These are phyloP conservation scores for Brachylomia viminalis DNA, from an alignment of 2,888 invertebrate species.

Conservation along the genomic window DNA sequence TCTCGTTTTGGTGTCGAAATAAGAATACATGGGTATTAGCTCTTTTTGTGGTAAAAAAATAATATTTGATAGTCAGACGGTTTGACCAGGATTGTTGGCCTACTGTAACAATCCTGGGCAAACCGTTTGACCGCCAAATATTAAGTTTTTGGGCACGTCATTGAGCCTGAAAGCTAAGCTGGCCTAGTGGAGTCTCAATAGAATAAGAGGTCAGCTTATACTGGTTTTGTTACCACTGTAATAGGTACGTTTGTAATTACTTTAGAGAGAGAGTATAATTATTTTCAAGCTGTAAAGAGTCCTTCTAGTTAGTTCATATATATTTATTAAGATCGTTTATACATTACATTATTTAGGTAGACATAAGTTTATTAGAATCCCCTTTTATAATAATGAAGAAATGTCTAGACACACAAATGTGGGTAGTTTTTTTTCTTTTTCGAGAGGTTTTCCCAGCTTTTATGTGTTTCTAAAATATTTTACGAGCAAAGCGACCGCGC, in stretches of 20 bases:
- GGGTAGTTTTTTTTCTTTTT: neutral
- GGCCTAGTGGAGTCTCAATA: too few relatives aligned
- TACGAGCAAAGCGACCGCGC: slow-evolving; percentile 1
- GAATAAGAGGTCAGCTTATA: neutral
- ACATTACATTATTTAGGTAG: neutral
- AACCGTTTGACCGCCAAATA: neutral
- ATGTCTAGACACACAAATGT: slow-evolving; percentile 21
- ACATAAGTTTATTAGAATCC: slow-evolving; percentile 14
- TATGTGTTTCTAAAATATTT: slow-evolving; percentile 26
- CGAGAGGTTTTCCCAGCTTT: neutral
- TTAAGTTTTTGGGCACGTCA: neutral
- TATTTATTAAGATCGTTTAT: slow-evolving; percentile 17
- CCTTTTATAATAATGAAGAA: slow-evolving; percentile 33
- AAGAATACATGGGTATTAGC: neutral
- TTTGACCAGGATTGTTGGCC: neutral
- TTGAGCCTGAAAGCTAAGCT: too few relatives aligned
- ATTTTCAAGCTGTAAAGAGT: neutral
- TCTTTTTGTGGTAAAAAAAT: neutral
- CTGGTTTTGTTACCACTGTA: neutral
- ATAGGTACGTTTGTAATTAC: neutral
- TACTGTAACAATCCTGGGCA: neutral
- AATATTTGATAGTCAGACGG: neutral
- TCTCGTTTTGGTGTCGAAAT: neutral
- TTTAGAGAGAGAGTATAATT: neutral
- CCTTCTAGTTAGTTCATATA: neutral